These are phyloP conservation scores for Halcyon leucocephala DNA, from an alignment of 2,797 vertebrate genomes.

Conservation along the genomic window DNA sequence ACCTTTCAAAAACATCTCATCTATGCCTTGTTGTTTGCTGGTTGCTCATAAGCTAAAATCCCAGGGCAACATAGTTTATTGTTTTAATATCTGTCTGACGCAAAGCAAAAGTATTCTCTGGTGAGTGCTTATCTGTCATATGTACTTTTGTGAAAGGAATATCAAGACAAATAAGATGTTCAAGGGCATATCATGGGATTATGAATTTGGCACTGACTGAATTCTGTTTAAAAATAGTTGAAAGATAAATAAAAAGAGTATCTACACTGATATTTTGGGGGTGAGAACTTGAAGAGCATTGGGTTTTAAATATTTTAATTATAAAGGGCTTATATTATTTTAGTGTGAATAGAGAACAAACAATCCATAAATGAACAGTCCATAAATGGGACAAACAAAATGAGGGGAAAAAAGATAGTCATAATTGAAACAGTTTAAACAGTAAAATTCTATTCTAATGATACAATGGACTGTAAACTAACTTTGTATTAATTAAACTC, in stretches of 20 bases:
- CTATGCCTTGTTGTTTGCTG: conserved; percentile 76
- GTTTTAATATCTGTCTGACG: conserved; percentile 85
- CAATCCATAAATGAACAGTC: neutral
- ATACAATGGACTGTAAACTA: conserved; percentile 36
- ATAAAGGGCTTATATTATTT: neutral
- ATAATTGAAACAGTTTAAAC: conserved; percentile 40
- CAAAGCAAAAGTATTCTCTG: conserved; percentile 74
- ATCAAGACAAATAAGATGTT: conserved; percentile 81
- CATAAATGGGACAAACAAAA: neutral
- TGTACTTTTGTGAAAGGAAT: conserved; percentile 80
- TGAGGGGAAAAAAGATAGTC: neutral
- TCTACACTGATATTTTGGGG: conserved; percentile 33
- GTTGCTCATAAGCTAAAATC: conserved; percentile 66
- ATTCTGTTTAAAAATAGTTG: conserved; percentile 37
- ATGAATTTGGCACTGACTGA: conserved; percentile 24
- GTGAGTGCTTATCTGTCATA: conserved; percentile 82
- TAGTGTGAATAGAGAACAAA: neutral
- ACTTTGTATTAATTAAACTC: conserved; percentile 72
- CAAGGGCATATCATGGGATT: conserved; percentile 52
- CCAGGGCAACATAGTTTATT: conserved; percentile 82
- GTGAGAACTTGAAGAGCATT: neutral
- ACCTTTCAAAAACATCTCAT: conserved; percentile 77
- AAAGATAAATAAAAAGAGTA: neutral
- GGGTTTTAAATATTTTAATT: neutral
- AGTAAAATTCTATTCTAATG: conserved; percentile 5